Conservation (phyloP, 2,888 invertebrate species). For the Monopis laevigella region DNA sequence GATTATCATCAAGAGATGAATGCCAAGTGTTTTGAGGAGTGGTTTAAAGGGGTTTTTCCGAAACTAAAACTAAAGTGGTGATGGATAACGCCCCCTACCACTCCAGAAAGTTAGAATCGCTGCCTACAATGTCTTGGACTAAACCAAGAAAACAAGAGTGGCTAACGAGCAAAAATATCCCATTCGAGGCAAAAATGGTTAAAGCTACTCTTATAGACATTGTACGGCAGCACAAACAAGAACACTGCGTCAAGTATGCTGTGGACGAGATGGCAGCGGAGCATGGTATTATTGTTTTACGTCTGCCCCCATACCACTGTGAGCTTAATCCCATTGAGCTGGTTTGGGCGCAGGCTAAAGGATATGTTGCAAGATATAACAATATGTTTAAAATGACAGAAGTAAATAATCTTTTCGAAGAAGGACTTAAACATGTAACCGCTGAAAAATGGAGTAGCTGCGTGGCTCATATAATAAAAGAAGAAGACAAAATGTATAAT, state of each 20-base stretch:
- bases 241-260: constrained; percentile 13
- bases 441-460: too few relatives aligned
- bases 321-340: constrained; percentile 14
- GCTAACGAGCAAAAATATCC: constrained; percentile 17
- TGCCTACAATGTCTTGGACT: constrained; percentile 17
- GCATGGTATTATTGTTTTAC: constrained; percentile 15
- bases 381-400: constrained; percentile 5
- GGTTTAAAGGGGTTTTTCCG: constrained; percentile 19
- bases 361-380: constrained; percentile 10
- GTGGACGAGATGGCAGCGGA: constrained; percentile 18
- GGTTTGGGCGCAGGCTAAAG: constrained; percentile 12
- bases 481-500: too few relatives aligned
- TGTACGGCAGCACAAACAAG: constrained; percentile 10
- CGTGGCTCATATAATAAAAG: too few relatives aligned
- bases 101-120: constrained; percentile 17
- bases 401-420: too few relatives aligned
- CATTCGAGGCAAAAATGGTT: constrained; percentile 16
- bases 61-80: constrained; percentile 18
- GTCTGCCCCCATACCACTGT: constrained; percentile 13
- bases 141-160: constrained; percentile 18
- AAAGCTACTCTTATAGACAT: constrained; percentile 14
- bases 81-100: constrained; percentile 20
- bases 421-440: too few relatives aligned
- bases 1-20: constrained; percentile 24
- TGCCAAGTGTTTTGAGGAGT: constrained; percentile 20